These are phyloP conservation scores for Callipepla californica DNA, from an alignment of 2,113 vertebrate genomes.

Conservation along the genomic window DNA sequence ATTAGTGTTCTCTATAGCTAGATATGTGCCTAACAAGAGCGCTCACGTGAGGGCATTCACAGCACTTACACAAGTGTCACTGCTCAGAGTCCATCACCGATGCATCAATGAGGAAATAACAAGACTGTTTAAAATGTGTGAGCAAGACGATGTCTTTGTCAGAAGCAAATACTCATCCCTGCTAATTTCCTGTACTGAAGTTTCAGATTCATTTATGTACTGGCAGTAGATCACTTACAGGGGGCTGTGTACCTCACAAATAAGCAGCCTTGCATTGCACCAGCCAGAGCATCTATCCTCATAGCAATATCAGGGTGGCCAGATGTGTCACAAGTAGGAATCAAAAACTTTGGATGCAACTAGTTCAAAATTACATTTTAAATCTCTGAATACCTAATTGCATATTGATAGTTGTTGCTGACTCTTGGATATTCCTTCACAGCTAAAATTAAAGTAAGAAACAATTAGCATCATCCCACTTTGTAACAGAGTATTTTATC, in stretches of 20 bases:
- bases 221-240: not conserved
- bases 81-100: not conserved
- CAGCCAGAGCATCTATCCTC: not conserved
- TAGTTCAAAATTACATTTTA: not conserved
- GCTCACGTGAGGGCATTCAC: not conserved
- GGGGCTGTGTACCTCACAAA: not conserved
- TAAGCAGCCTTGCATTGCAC: not conserved
- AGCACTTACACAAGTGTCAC: not conserved
- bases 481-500: slow-evolving; percentile 48
- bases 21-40: fast-evolving
- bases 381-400: not conserved
- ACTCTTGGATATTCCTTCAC: slow-evolving; percentile 37
- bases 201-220: not conserved
- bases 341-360: not conserved
- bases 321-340: not conserved
- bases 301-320: not conserved
- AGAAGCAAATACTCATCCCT: not conserved
- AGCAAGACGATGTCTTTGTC: not conserved
- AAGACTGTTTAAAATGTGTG: fast-evolving
- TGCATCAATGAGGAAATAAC: not conserved
- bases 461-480: slow-evolving; percentile 53
- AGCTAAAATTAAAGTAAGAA: slow-evolving; percentile 50
- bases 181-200: not conserved
- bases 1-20: not conserved
- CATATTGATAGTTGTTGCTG: not conserved